Conservation (phyloP, 1,140 invertebrate genomes). For the Saccostrea glomerata region DNA sequence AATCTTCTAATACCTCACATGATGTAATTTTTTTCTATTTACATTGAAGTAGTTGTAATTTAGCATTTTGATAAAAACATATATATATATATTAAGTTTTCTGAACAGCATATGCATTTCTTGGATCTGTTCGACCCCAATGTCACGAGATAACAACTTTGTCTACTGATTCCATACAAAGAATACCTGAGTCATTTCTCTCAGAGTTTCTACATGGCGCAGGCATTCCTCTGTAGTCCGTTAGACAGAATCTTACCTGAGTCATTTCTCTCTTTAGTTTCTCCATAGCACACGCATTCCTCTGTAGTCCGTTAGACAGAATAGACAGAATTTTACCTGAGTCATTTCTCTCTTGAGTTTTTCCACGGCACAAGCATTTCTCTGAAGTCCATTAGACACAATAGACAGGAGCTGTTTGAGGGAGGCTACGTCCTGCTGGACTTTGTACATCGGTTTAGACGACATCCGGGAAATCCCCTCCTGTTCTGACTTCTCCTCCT, state of each 20-base stretch:
- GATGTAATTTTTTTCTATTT: no score
- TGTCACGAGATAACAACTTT: no score
- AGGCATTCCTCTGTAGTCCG: no score
- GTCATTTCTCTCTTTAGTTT: constrained; percentile 87
- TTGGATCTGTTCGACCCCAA: no score
- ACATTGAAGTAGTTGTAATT: no score
- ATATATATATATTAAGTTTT: no score
- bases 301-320: constrained; percentile 79
- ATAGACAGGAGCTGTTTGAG: constrained; percentile 85
- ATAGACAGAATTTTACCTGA: constrained; percentile 85
- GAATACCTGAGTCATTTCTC: not conserved
- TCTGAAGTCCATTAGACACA: constrained; percentile 79
- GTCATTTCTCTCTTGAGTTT: constrained; percentile 87
- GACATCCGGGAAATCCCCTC: constrained; percentile 89
- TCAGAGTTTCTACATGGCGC: no score
- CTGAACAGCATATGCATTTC: no score
- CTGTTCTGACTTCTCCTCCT: constrained; percentile 89
- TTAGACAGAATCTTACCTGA: constrained; percentile 77
- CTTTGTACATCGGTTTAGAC: constrained; percentile 84
- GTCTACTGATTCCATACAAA: no score
- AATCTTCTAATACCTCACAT: no score
- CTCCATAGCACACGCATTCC: constrained; percentile 84
- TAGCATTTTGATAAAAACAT: no score
- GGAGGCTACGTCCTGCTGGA: constrained; percentile 83
- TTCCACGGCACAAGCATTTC: constrained; percentile 84